These are phyloP conservation scores for Panthera tigris DNA, from an alignment of 2,113 vertebrate genomes.

Conservation along the genomic window DNA sequence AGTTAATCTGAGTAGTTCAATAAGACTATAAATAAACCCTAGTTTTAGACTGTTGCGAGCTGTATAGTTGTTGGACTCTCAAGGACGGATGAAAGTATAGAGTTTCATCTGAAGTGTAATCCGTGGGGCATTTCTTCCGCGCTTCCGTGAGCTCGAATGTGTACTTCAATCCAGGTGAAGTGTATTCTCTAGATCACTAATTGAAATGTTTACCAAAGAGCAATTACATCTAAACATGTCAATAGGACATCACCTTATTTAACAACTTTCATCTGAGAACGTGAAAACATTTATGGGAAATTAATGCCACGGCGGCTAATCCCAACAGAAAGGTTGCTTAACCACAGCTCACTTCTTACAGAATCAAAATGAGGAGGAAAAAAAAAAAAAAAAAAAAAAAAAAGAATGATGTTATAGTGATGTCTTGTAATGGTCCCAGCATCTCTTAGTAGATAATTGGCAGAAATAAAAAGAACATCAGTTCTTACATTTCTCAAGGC, in stretches of 20 bases:
- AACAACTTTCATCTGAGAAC: constrained; percentile 25
- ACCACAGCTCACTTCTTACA: constrained; percentile 28
- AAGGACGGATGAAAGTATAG: neutral
- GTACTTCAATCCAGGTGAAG: neutral
- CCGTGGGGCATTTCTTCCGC: neutral
- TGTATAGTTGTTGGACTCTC: neutral
- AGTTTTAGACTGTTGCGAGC: neutral
- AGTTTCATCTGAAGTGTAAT: neutral
- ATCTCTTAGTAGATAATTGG: constrained; percentile 54
- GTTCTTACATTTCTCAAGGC: constrained; percentile 62
- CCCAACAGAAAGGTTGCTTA: constrained; percentile 41
- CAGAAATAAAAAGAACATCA: constrained; percentile 22
- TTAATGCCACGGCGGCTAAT: constrained; percentile 7
- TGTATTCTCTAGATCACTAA: neutral
- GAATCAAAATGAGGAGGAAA: neutral
- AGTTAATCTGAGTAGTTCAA: neutral
- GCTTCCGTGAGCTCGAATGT: neutral
- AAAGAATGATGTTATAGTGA: neutral
- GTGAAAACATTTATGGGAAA: constrained; percentile 9
- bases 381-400: neutral
- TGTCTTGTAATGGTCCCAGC: neutral
- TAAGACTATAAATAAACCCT: neutral
- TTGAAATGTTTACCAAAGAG: neutral
- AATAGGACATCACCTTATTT: neutral
- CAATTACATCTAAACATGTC: constrained; percentile 40